Evolutionary conservation across 2,888 invertebrate genomes (phyloP), one percentile per base, ranked within the genome.

Genomic region (Balanococcus diminutus): DNA sequence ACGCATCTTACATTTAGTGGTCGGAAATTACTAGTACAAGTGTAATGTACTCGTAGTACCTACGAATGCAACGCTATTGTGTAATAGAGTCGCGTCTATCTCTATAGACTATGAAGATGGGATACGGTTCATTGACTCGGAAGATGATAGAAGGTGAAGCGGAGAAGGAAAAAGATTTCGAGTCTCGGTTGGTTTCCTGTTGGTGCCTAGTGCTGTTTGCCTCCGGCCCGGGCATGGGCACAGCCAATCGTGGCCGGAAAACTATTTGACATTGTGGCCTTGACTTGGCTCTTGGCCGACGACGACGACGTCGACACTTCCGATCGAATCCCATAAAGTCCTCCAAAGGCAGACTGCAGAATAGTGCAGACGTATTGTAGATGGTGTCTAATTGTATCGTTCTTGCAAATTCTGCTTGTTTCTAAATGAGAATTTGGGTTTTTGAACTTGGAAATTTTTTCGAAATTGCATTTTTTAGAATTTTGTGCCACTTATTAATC

Each of bases 231-330:
- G 9, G n/a, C 19, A 8, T 19, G 19, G 19, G 1, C 9, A 2
- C 25, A 81, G 39, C 81, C 22, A 81, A 42, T 81, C 81, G n/a
- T 42, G 61, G 61, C 61, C 61, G 61, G 82, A 83, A 83, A 83
- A 56, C 56, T 83, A 83, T 83, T 83, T 83, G 83, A 83, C 83
- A 83, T 83, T 83, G 28, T 32, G 83, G 61, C 83, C 83, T 83
- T 83, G 83, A 19, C 61, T 67, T 25, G 61, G 22, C 22, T 67
- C 46, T 46, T n/a, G n/a, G n/a, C n/a, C n/a, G n/a, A n/a, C n/a
- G n/a, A n/a, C n/a, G n/a, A n/a, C n/a, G n/a, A n/a, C 11, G 61
- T 5, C 51, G 51, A 51, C 51, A 51, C 19, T 67, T 67, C 61
- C 61, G 25, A 67, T 25, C 28, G 25, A 51, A 51, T 51, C 6